Evolutionary conservation across 2,113 vertebrate species (phyloP), one percentile per base, ranked within the genome.

Genomic region (Hemiprocne comata): DNA sequence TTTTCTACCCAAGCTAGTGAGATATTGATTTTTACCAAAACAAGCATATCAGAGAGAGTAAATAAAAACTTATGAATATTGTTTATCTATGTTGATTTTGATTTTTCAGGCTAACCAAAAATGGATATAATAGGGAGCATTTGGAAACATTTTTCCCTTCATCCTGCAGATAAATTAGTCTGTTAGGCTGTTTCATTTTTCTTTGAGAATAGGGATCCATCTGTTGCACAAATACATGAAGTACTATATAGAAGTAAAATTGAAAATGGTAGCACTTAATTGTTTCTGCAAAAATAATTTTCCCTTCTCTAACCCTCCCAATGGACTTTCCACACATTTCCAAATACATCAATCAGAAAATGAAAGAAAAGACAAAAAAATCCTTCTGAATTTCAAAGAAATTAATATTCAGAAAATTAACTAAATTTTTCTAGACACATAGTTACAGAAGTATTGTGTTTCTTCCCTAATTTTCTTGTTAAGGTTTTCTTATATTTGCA

Each of bases 341-440:
- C 11, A 46, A 58, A 65, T 17, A 50, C 3, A 34, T 1, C 3
- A 14, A 33, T 21, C 7, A 82, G 3, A 58, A 17, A 66, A 65
- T 62, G 13, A 72, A 69, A 50, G 1, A 38, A 34, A 62, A 44
- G 1, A 38, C 33, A 62, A 36, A 67, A 60, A n/a, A 25, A 9
- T 18, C 2, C 2, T 53, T 23, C 3, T 25, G 51, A 34, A 28
- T 85, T 38, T 76, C 11, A 44, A 42, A 42, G 0, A 80, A 67
- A 75, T 58, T 11, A 60, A 20, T 62, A 71, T 36, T 67, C 31
- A 40, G 31, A 8, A 82, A 75, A 62, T 10, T 0, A 71, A 40
- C 2, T 1, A 2, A 0, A 3, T 24, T 46, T 69, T 57, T 17
- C 46, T 14, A 29, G 7, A 54, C 5, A 1, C 55, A 8, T 46